A percentile compares a stretch with the other conserved stretches of the same genome.
Conservation (phyloP, 2,113 vertebrate species). For the Vireo altiloquus region DNA sequence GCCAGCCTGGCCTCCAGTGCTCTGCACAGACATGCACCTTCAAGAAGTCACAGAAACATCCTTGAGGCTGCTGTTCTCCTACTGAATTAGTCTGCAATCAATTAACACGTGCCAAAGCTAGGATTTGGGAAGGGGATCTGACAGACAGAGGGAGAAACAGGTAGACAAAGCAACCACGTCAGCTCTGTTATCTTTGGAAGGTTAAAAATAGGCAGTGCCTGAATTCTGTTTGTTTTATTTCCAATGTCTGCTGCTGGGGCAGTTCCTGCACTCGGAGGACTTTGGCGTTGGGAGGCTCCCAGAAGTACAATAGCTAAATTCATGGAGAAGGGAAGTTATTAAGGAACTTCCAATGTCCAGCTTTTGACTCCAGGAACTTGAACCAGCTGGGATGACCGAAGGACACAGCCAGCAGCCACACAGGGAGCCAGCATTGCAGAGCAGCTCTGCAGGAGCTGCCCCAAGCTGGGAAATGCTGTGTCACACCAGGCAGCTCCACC, state of each 20-base stretch:
- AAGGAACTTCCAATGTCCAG: not conserved
- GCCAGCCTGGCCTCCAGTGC: not conserved
- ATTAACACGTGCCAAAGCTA: not conserved
- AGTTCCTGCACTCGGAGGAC: slow-evolving; percentile 3
- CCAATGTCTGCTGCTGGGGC: not conserved
- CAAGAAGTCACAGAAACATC: not conserved
- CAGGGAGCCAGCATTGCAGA: not conserved
- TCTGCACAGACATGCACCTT: not conserved
- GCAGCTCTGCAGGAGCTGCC: not conserved
- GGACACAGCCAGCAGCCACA: not conserved
- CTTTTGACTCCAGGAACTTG: not conserved
- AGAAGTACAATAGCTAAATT: not conserved
- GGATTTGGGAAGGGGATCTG: not conserved
- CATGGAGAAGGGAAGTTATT: slow-evolving; percentile 8
- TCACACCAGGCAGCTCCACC: not conserved
- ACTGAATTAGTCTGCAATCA: not conserved
- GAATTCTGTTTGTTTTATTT: slow-evolving; percentile 36
- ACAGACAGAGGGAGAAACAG: not conserved
- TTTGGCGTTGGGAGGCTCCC: not conserved
- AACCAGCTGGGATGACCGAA: not conserved
- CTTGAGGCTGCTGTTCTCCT: not conserved
- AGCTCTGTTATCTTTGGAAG: not conserved
- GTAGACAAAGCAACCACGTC: slow-evolving; percentile 24
- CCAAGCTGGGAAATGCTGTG: not conserved
- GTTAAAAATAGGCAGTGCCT: slow-evolving; percentile 21